These are phyloP conservation scores for Drosophila meridiana DNA, from an alignment of 2,888 invertebrate genomes.

Conservation along the genomic window DNA sequence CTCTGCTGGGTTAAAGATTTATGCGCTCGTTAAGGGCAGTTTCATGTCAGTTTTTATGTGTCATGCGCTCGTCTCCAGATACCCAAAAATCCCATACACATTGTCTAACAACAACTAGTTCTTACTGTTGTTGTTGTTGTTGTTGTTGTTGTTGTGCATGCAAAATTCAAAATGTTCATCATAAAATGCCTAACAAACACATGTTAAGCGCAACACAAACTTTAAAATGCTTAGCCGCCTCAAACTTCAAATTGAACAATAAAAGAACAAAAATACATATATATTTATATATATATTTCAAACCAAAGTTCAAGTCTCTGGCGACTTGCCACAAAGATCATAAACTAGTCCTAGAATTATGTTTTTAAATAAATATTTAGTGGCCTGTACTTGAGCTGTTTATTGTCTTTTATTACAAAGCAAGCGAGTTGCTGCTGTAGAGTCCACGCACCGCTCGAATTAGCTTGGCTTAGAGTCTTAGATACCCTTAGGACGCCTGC, in stretches of 20 bases:
- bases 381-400: neutral
- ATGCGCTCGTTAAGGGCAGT: constrained; percentile 80
- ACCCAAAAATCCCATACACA: constrained; percentile 11
- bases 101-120: constrained; percentile 14
- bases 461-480: neutral
- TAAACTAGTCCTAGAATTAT: neutral
- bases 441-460: neutral
- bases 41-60: constrained; percentile 78
- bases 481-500: neutral
- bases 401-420: neutral
- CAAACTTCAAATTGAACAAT: constrained; percentile 7
- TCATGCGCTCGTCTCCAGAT: constrained; percentile 58
- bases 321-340: neutral
- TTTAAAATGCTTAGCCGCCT: neutral
- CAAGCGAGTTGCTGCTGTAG: neutral
- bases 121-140: constrained; percentile 24
- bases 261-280: neutral
- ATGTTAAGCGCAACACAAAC: constrained; percentile 4
- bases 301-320: neutral
- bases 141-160: constrained; percentile 39
- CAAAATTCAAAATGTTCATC: constrained; percentile 54
- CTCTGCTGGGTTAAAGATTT: constrained; percentile 67
- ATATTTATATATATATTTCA: neutral
- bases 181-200: constrained; percentile 57
- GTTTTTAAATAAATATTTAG: constrained; percentile 9